Percentiles rank a stretch among this genome's conserved stretches.
These are phyloP conservation scores for Amazona vittata DNA, from an alignment of 2,113 vertebrate species.

Conservation along the genomic window DNA sequence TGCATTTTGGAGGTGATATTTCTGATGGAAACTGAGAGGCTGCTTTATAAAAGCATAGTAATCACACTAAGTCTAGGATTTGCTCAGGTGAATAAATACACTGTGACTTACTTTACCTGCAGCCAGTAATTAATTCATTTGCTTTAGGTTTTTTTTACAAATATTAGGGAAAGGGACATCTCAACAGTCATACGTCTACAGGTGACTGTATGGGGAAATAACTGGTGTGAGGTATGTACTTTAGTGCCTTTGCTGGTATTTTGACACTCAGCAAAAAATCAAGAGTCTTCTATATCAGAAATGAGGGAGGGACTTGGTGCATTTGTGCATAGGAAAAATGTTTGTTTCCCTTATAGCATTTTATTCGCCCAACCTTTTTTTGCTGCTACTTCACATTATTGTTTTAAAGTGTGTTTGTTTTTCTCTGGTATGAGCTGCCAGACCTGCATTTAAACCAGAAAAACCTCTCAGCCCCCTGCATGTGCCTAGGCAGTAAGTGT, in stretches of 20 bases:
- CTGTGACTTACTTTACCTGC: not conserved
- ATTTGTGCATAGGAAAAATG: not conserved
- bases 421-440: not conserved
- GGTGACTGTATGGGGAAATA: not conserved
- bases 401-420: not conserved
- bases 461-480: not conserved
- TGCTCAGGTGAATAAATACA: not conserved
- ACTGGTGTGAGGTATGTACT: not conserved
- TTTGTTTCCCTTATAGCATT: not conserved
- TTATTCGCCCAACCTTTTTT: not conserved
- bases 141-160: not conserved
- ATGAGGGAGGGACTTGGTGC: not conserved
- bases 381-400: not conserved
- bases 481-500: not conserved
- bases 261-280: not conserved
- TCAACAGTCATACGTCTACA: not conserved
- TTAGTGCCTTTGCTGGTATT: not conserved
- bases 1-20: not conserved
- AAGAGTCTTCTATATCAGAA: not conserved
- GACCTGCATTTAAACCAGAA: not conserved
- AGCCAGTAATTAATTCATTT: not conserved
- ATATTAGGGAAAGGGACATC: not conserved
- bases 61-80: not conserved
- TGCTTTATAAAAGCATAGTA: not conserved
- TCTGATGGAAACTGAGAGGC: not conserved